phyloP scores from a whole-genome alignment of 1,140 invertebrate species.

The Druon quercuslanigerum region DNA sequence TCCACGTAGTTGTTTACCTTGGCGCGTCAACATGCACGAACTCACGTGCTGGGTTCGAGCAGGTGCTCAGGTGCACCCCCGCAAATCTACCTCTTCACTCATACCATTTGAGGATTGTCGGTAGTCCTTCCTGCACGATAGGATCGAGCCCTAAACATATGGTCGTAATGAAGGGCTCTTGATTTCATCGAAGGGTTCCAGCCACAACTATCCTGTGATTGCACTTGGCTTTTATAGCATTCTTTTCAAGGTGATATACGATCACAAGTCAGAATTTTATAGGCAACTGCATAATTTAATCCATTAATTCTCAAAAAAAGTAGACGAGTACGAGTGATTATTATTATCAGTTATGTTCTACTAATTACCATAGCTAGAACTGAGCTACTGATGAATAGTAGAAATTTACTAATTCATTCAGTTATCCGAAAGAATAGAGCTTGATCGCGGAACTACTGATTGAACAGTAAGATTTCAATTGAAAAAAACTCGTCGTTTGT shows the following conservation, averaged over 20 bases:
- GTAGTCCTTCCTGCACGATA: conserved; percentile 62
- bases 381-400: too few relatives aligned
- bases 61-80: conserved; percentile 36
- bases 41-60: neutral
- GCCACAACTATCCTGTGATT: conserved; percentile 66
- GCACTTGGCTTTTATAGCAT: conserved; percentile 38
- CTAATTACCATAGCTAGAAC: too few relatives aligned
- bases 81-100: conserved; percentile 1
- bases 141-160: conserved; percentile 73
- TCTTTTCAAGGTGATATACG: conserved; percentile 6
- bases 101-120: conserved; percentile 40
- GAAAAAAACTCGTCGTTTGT: too few relatives aligned
- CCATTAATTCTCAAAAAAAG: too few relatives aligned
- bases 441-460: too few relatives aligned
- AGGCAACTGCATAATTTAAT: too few relatives aligned
- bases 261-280: conserved; percentile 12
- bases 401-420: too few relatives aligned
- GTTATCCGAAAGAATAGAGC: too few relatives aligned
- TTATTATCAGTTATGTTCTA: too few relatives aligned
- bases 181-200: conserved; percentile 70
- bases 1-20: conserved; percentile 38
- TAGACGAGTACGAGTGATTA: too few relatives aligned
- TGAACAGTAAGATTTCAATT: too few relatives aligned
- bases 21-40: conserved; percentile 47
- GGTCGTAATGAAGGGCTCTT: conserved; percentile 74